Conservation (phyloP, 2,888 invertebrate species). For the Phortica okadai region DNA sequence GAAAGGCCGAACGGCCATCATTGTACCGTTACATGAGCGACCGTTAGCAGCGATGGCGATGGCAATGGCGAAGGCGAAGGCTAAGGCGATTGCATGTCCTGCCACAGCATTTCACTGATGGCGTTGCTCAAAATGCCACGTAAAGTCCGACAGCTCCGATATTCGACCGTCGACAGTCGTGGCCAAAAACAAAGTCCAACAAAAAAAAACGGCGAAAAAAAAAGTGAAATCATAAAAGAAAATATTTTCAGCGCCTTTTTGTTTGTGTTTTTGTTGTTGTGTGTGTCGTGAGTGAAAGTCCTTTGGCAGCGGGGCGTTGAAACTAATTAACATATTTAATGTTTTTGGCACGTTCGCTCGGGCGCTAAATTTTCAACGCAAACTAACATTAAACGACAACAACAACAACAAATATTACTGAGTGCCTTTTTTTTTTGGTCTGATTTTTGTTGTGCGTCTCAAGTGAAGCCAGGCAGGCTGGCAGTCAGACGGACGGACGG, state of each 20-base stretch:
- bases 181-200: neutral
- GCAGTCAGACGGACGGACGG: no score
- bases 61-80: neutral
- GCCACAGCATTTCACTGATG: neutral
- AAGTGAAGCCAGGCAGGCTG: no score
- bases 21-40: neutral
- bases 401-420: neutral
- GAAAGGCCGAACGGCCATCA: no score
- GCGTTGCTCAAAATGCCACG: constrained; percentile 11
- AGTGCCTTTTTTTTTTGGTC: neutral
- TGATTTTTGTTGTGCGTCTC: neutral
- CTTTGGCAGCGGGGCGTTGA: constrained; percentile 59
- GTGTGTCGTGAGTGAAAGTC: neutral
- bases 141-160: neutral
- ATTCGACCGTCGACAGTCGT: neutral
- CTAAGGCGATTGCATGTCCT: neutral
- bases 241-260: neutral
- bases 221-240: neutral
- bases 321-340: constrained; percentile 75
- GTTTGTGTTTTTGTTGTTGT: neutral
- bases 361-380: constrained; percentile 42
- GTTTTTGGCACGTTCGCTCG: constrained; percentile 73
- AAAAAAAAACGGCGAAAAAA: neutral
- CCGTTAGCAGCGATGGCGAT: neutral
- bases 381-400: constrained; percentile 8